Conservation (phyloP, 2,888 invertebrate species). For the Andrena praecox region DNA sequence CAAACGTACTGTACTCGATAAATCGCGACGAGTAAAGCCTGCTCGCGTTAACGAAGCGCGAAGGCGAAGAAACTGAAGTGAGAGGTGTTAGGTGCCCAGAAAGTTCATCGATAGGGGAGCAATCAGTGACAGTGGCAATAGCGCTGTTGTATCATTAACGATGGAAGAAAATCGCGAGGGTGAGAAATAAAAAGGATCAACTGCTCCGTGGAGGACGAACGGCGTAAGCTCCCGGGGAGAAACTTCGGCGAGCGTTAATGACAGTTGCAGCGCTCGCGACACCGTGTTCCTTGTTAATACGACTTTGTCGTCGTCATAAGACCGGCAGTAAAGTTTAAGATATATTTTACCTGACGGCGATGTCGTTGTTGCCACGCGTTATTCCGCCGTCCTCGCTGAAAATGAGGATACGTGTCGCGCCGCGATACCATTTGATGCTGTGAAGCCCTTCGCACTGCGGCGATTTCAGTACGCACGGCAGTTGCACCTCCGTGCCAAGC, state of each 20-base stretch:
- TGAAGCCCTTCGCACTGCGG: constrained; percentile 92
- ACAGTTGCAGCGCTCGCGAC: not conserved
- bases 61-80: no score
- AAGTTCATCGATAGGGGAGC: no score
- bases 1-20: no score
- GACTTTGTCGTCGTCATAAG: not conserved
- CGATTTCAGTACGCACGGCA: constrained; percentile 90
- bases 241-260: not conserved
- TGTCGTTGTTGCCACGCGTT: constrained; percentile 89
- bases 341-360: constrained; percentile 89
- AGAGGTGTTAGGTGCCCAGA: no score
- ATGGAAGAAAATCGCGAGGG: not conserved
- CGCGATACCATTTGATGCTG: constrained; percentile 94
- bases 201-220: not conserved
- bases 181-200: not conserved
- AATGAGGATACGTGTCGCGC: constrained; percentile 90
- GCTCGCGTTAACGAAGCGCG: no score
- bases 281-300: constrained; percentile 5
- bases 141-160: not conserved
- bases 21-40: no score
- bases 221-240: not conserved
- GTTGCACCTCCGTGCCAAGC: constrained; percentile 89
- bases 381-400: constrained; percentile 90
- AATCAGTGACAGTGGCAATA: not conserved
- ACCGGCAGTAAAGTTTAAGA: not conserved